Evolutionary conservation across 2,888 invertebrate species (phyloP), one percentile per base, ranked within the genome.

Genomic region (Sabatieria punctata): DNA sequence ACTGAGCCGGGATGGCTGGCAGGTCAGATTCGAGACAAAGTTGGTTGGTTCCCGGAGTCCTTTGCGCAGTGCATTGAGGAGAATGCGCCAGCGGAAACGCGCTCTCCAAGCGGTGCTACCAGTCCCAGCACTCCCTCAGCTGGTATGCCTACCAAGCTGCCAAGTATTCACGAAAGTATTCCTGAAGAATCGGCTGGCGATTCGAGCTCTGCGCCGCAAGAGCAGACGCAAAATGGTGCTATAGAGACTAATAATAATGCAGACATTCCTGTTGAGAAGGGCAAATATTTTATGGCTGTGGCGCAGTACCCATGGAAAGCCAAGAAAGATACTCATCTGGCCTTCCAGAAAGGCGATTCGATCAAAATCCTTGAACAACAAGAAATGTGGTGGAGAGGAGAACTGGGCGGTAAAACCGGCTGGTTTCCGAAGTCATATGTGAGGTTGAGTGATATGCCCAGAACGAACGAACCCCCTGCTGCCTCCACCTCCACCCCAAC

Each of bases 1-100:
- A 82, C 86, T 0, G 95, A 95, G 64, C 89, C 89, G 0, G 95
- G 93, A n/a, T 97, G 95, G 91, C 71, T 85, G 58, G 85, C 86
- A 54, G 95, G 95, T 0, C 82, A 83, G 59, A 78, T 86, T 26
- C 75, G 83, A 61, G 91, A 88, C 2, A 79, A 81, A 52, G 80
- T 50, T 15, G 66, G 67, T 11, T 64, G 68, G 54, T 70, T 70
- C 57, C 70, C 70, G 4, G 54, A 64, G 38, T 58, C 66, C 1
- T 70, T 66, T 60, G 69, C 69, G 1, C 69, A 70, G 44, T 52
- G 58, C 6, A 52, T 63, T 18, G 57, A 52, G 30, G 8, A 30
- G 30, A 8, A 30, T 8, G 30, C 15, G 30, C 8, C 30, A 30
- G 30, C 15, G 30, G n/a, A n/a, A n/a, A n/a, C n/a, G n/a, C n/a